Conservation (phyloP, 2,888 invertebrate species). For the Altica lythri region DNA sequence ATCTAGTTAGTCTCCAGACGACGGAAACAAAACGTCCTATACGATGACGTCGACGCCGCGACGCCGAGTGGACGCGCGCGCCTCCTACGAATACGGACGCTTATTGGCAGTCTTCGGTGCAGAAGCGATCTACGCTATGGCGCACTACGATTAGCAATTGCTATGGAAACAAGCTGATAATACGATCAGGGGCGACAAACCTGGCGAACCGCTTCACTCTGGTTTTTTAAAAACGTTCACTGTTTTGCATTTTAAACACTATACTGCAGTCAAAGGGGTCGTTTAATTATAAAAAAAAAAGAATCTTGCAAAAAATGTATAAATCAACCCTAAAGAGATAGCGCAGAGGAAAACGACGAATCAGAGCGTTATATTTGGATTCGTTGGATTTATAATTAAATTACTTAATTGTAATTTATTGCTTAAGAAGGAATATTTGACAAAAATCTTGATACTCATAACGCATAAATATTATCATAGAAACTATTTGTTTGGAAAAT, state of each 20-base stretch:
- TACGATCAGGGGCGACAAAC: conserved; percentile 50
- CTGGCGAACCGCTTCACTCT: conserved; percentile 55
- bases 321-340: too few species aligned
- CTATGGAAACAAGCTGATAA: conserved; percentile 65
- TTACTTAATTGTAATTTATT: too few species aligned
- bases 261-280: conserved; percentile 17
- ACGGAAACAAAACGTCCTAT: conserved; percentile 23
- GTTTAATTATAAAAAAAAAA: too few species aligned
- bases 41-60: neutral
- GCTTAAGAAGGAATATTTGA: too few species aligned
- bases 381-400: too few species aligned
- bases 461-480: too few species aligned
- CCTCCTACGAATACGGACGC: conserved; percentile 48
- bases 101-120: conserved; percentile 55
- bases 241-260: conserved; percentile 49
- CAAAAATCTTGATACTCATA: too few species aligned
- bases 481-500: too few species aligned
- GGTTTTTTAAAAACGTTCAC: conserved; percentile 57
- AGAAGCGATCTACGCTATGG: conserved; percentile 53
- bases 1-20: conserved; percentile 17
- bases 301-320: too few species aligned
- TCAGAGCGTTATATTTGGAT: too few species aligned
- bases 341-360: too few species aligned
- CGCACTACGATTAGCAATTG: conserved; percentile 64
- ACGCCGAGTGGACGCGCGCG: conserved; percentile 28